Base-by-base conservation (phyloP, 2,113 vertebrate species). In the Cervus canadensis region DNA sequence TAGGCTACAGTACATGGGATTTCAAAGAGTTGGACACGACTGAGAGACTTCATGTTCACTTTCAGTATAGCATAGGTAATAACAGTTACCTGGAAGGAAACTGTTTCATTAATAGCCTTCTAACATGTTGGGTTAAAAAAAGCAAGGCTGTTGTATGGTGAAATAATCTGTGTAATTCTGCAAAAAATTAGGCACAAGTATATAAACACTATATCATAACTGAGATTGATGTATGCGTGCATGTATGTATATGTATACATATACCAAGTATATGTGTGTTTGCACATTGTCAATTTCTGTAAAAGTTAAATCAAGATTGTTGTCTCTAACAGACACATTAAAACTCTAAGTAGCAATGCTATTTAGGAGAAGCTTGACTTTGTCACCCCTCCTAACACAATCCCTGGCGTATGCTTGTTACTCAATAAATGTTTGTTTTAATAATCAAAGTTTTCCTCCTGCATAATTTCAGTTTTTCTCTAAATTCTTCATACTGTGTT, bases 21-120 rank as follows among this genome's bases (percentile, higher is more conserved):
- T n/a, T 36, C 19, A 0, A 71, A 71, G 64, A 36, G n/a, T 23
- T 10, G 1, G 67, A 71, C 67, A 71, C 0, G 9, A 71, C 67
- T 36, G 5, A 71, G 67, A 0, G 0, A 36, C n/a, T 71, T 71
- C 67, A 12, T 5, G 12, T 23, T 36, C n/a, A 40, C 67, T 71
- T 23, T 71, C 67, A 40, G 19, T 96, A 71, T 25, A 83, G 11
- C 56, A 81, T 21, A 94, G 52, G 43, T 84, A 97, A 79, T 84
- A 89, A 90, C 84, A 92, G 13, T 52, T 97, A 60, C 91, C 50
- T 84, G 62, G 28, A 91, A 97, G 50, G 15, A 98, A 95, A 95
- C 82, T 62, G 25, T 87, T 95, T 94, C n/a, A 67, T 85, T 97
- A 89, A 74, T 28, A 87, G 33, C 13, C 7, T 83, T 97, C 92